A percentile compares a stretch with the other conserved stretches of the same genome.
Evolutionary conservation across 2,888 invertebrate species (phyloP).

Genomic region (Tenthredo notha): DNA sequence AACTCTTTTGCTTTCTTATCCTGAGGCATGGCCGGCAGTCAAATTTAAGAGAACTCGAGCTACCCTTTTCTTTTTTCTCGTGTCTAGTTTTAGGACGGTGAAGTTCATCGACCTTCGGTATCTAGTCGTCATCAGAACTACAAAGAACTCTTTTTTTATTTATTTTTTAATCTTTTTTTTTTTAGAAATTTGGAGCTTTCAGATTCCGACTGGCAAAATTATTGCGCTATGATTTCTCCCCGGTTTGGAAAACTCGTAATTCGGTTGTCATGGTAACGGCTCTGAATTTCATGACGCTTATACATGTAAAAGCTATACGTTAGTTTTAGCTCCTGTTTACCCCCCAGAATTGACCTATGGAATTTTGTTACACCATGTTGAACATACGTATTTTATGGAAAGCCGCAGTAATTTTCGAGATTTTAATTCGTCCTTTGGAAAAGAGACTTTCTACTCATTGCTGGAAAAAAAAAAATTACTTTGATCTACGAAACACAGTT

Average conservation of each 20-base stretch:
- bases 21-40: slow-evolving; percentile 6
- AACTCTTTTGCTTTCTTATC: slow-evolving; percentile 34
- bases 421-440: slow-evolving; percentile 7
- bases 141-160: not conserved
- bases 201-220: not conserved
- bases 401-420: not conserved
- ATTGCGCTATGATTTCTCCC: slow-evolving; percentile 6
- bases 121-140: not conserved
- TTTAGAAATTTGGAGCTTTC: not conserved
- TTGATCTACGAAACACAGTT: not conserved
- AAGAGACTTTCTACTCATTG: not conserved
- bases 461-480: not conserved
- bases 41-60: not conserved
- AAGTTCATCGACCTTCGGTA: slow-evolving; percentile 29
- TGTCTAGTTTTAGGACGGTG: not conserved
- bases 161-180: not conserved
- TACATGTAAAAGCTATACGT: no score
- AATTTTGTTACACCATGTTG: not conserved
- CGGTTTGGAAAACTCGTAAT: slow-evolving; percentile 23
- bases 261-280: slow-evolving; percentile 48
- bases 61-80: not conserved
- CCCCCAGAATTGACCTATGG: slow-evolving; percentile 2
- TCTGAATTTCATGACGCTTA: slow-evolving; percentile 30
- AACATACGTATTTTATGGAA: not conserved
- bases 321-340: slow-evolving; percentile 8